Base-by-base conservation (phyloP, 64 coral and sea anemone species). In the Orbicella faveolata region DNA sequence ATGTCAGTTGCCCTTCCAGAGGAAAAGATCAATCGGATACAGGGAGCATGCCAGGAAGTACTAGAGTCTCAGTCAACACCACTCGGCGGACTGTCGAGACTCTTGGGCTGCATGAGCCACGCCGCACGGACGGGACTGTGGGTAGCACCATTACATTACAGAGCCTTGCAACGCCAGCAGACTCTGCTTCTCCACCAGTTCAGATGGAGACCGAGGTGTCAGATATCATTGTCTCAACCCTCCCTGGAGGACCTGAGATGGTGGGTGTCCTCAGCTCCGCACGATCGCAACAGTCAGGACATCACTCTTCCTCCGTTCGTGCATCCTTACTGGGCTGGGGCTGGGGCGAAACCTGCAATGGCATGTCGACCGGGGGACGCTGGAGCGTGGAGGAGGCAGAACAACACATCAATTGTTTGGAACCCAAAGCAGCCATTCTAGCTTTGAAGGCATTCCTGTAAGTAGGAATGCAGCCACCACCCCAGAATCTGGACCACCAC, bases 261-360 rank as follows among this genome's bases (percentile, higher is more conserved):
- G 90, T 92, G 83, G 81, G 16, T 75, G 33, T 92, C 81, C 14
- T 55, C 54, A 4, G 19, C 52, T 19, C 80, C 77, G n/a, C 19
- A 61, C 26, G 20, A 26, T 52, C 54, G 54, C 89, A 90, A 83
- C 74, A 67, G 83, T 25, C 68, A 75, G 55, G 82, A 83, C n/a
- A 75, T 88, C 90, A 75, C 77, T 15, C 73, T 5, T 33, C 53
- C 81, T 17, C 70, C 81, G 33, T 79, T 87, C 75, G 82, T 77
- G 90, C 90, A 52, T 92, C 90, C 26, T 75, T 83, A 74, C 65
- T 63, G 7, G 2, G 39, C 39, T 4, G 37, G 74, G 73, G 90
- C 23, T 92, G 83, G 90, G 82, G 90, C 30, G 82, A 81, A 67
- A 75, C 72, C 57, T 92, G 90, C 82, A 78, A 25, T 30, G 90